Evolutionary conservation across 2,113 vertebrate genomes (phyloP).

Genomic region (Toxotes jaculatrix): DNA sequence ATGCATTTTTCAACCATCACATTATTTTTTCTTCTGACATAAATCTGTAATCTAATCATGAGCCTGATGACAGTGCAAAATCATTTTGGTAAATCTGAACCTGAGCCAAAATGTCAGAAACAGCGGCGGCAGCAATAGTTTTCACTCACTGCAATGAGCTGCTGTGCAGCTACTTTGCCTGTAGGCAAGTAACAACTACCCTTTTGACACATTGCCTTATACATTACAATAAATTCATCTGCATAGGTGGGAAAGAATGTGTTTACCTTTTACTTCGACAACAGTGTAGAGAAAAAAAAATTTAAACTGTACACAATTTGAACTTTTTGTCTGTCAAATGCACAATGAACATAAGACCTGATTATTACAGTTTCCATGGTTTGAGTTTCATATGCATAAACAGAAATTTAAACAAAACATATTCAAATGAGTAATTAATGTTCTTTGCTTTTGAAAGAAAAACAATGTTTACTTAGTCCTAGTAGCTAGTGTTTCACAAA

Average conservation of each 20-base stretch:
- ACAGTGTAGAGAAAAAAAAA: not conserved
- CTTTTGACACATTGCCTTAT: not conserved
- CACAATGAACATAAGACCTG: not conserved
- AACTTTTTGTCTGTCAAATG: not conserved
- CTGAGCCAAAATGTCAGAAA: slow-evolving; percentile 21
- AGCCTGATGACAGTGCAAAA: slow-evolving; percentile 13
- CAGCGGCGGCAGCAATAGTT: not conserved
- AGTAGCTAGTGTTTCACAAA: not conserved
- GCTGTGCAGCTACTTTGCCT: slow-evolving; percentile 10
- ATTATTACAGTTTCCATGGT: fast-evolving
- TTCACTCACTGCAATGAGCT: not conserved
- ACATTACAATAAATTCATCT: not conserved
- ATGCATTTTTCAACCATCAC: slow-evolving; percentile 11
- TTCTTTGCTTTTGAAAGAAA: not conserved
- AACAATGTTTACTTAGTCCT: not conserved
- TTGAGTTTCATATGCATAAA: not conserved
- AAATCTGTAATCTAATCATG: slow-evolving; percentile 28
- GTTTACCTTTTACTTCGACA: not conserved
- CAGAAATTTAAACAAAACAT: not conserved
- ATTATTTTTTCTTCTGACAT: slow-evolving; percentile 20
- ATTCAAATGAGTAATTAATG: not conserved
- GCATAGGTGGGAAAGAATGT: not conserved
- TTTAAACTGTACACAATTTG: not conserved
- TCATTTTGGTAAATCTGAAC: slow-evolving; percentile 11
- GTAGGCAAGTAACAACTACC: not conserved